Evolutionary conservation across 1,140 invertebrate genomes (phyloP), one percentile per base, ranked within the genome.

Genomic region (Leptinotarsa undecemlineata): DNA sequence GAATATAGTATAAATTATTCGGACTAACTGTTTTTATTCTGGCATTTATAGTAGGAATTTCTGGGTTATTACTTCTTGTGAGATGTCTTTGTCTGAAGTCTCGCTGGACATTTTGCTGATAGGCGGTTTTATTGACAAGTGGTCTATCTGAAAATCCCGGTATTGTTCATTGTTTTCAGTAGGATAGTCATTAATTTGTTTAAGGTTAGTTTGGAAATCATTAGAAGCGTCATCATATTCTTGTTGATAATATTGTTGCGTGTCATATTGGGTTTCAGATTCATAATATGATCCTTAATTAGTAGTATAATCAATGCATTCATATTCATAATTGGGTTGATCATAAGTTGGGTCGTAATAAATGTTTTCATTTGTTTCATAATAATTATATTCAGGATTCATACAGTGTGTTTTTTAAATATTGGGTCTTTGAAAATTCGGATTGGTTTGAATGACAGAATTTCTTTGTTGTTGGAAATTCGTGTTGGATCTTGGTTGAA

Each of bases 1-100:
- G 51, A 20, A 74, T 77, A 68, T 71, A 77, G 71, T 74, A 74
- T 21, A 77, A 42, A 61, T 77, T 77, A 72, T 76, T 72, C 67
- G 68, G 68, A 68, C 48, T 33, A 47, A 73, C 26, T n/a, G 71
- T 26, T 26, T 26, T 26, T 26, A 26, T 26, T 26, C 26, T 26
- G 5, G 26, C 26, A 26, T 26, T 26, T 26, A 26, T 26, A 26
- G 6, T 26, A 26, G 26, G 26, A 26, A 26, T 26, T 6, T 26
- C 26, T 26, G 20, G 11, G 66, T 20, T 20, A n/a, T 68, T 42
- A 17, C 8, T 23, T 68, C n/a, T 20, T 60, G 17, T 17, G 57
- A 60, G 17, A 11, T 60, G 17, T n/a, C 57, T 60, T 60, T 60
- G 17, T 60, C 57, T 60, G 57, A n/a, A n/a, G 17, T 68, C 26